phyloP scores from a whole-genome alignment of 2,113 vertebrate species.

The Anseranas semipalmata region DNA sequence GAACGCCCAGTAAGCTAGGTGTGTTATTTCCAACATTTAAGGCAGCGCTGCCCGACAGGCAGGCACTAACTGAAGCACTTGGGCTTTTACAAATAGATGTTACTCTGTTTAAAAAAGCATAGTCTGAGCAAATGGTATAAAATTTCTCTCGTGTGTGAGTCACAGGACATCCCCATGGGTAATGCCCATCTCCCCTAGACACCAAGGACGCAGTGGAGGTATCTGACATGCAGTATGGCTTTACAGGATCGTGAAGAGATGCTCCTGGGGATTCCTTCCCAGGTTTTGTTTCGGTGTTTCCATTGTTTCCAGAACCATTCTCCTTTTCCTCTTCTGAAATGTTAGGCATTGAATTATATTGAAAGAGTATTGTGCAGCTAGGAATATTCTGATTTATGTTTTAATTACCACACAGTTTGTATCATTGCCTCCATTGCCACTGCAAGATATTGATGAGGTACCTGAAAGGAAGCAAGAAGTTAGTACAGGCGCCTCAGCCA shows the following conservation, averaged over 20 bases:
- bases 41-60: conserved; percentile 73
- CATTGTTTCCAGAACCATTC: conserved; percentile 77
- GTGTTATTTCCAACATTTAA: conserved; percentile 74
- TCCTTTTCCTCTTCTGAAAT: conserved; percentile 85
- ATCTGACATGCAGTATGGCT: conserved; percentile 77
- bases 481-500: background rate
- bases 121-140: conserved; percentile 97
- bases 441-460: background rate
- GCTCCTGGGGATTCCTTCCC: conserved; percentile 73
- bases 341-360: conserved; percentile 90
- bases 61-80: conserved; percentile 72
- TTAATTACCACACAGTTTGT: conserved; percentile 32
- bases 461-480: conserved; percentile 32
- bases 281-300: conserved; percentile 70
- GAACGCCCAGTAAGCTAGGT: conserved; percentile 71
- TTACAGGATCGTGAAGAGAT: conserved; percentile 66
- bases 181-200: conserved; percentile 86
- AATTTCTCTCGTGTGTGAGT: conserved; percentile 95
- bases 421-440: conserved; percentile 49
- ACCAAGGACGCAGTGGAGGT: conserved; percentile 75
- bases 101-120: conserved; percentile 94
- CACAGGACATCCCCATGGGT: conserved; percentile 94
- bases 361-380: background rate
- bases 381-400: background rate
- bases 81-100: conserved; percentile 84